These are phyloP conservation scores for Dioctria linearis DNA, from an alignment of 2,888 invertebrate species.

Conservation along the genomic window DNA sequence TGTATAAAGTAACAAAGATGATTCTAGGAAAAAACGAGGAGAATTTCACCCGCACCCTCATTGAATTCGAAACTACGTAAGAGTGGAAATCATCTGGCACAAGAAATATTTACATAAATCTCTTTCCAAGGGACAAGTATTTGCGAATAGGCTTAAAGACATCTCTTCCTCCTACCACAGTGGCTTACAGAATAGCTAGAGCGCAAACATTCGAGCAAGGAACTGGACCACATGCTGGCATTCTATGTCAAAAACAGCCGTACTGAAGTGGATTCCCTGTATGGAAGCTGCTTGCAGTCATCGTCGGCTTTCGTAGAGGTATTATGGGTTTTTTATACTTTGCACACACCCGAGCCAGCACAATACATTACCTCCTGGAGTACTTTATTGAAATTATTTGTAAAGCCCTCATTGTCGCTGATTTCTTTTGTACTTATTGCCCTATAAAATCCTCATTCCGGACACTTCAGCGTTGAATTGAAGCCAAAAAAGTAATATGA, in stretches of 20 bases:
- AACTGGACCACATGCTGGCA: constrained; percentile 57
- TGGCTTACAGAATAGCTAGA: constrained; percentile 19
- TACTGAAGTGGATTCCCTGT: constrained; percentile 56
- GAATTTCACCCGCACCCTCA: constrained; percentile 36
- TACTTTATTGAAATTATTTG: constrained; percentile 59
- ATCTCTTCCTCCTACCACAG: neutral
- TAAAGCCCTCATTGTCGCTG: constrained; percentile 61
- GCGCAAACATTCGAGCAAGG: constrained; percentile 55
- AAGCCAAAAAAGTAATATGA: constrained; percentile 1
- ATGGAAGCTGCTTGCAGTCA: constrained; percentile 20
- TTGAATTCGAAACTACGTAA: constrained; percentile 15
- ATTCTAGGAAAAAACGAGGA: constrained; percentile 29
- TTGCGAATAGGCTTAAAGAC: constrained; percentile 55
- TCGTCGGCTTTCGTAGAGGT: constrained; percentile 37
- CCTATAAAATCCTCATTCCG: constrained; percentile 57
- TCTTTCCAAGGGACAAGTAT: constrained; percentile 36
- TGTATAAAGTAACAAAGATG: constrained; percentile 22
- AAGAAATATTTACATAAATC: constrained; percentile 36
- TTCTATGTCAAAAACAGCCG: constrained; percentile 53
- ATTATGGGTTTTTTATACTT: constrained; percentile 49
- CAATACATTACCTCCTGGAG: constrained; percentile 58
- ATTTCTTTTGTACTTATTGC: constrained; percentile 60
- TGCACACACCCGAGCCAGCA: constrained; percentile 47
- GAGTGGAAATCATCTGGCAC: constrained; percentile 7
- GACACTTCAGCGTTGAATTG: constrained; percentile 54